Conservation (phyloP, 2,888 invertebrate genomes). For the Cordilura impudica region DNA sequence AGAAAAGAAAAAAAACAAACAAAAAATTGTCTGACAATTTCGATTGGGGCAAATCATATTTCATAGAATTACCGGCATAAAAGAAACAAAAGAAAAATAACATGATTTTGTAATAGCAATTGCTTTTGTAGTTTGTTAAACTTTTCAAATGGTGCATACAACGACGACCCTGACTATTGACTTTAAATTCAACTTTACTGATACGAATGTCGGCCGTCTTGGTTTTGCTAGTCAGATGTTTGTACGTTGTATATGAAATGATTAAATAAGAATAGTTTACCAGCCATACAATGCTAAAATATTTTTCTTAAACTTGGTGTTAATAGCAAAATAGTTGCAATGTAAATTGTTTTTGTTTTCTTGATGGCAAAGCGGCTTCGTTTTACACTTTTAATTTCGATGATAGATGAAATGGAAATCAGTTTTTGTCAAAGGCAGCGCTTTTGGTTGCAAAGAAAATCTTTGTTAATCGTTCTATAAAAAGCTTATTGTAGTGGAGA, state of each 20-base stretch:
- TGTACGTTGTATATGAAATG: constrained; percentile 31
- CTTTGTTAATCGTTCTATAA: too few relatives aligned
- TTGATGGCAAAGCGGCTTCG: constrained; percentile 11
- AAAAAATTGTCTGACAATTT: constrained; percentile 60
- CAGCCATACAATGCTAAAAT: constrained; percentile 50
- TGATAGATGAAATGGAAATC: constrained; percentile 48
- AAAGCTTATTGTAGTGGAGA: too few relatives aligned
- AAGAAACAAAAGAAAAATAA: constrained; percentile 28
- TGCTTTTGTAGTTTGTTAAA: constrained; percentile 17
- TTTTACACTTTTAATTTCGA: constrained; percentile 58
- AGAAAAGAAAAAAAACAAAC: constrained; percentile 5
- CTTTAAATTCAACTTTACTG: constrained; percentile 15
- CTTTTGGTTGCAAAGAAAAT: background rate
- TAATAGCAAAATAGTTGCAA: constrained; percentile 44
- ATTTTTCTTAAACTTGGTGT: constrained; percentile 41
- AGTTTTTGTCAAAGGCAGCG: background rate
- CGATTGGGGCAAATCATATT: constrained; percentile 65
- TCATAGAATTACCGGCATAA: constrained; percentile 63
- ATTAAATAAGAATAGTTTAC: constrained; percentile 59
- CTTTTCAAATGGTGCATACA: constrained; percentile 15
- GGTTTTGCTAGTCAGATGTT: background rate
- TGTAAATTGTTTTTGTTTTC: constrained; percentile 26
- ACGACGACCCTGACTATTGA: constrained; percentile 56
- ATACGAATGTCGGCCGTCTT: constrained; percentile 38
- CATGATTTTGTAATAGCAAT: constrained; percentile 47